Percentiles rank a stretch among this genome's conserved stretches.
Evolutionary conservation across 2,113 vertebrate species (phyloP).

Genomic region (Cygnus buccinator): DNA sequence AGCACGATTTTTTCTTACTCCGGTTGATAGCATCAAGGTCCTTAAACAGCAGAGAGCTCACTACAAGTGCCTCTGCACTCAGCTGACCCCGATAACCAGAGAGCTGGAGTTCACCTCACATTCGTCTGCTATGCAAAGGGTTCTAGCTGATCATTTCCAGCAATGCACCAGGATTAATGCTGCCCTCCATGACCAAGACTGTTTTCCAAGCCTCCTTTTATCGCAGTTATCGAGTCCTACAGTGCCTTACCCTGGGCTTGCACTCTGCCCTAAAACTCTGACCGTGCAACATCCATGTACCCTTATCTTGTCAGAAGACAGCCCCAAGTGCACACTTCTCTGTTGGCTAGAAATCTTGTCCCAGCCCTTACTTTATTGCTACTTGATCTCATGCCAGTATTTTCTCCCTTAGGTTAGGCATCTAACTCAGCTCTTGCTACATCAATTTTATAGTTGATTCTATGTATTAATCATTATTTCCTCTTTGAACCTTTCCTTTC

Average conservation of each 20-base stretch:
- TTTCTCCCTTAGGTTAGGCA: background rate
- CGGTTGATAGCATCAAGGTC: background rate
- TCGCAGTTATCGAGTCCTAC: background rate
- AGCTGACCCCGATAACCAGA: background rate
- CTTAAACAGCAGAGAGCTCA: background rate
- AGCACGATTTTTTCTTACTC: background rate
- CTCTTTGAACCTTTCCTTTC: background rate
- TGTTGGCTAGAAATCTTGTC: background rate
- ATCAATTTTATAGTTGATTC: background rate
- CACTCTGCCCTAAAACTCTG: background rate
- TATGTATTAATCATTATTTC: background rate
- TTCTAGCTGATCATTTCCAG: background rate
- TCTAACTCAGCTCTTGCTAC: background rate
- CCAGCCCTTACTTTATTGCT: background rate
- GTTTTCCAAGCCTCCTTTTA: background rate
- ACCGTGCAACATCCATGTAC: accelerated
- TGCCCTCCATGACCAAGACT: background rate
- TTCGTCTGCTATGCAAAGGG: background rate
- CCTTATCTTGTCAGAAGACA: background rate
- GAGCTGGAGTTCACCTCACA: background rate
- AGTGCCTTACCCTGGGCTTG: background rate
- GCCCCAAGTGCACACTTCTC: background rate
- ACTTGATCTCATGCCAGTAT: background rate
- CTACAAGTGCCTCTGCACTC: background rate
- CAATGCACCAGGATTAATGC: background rate